These are phyloP conservation scores for Burhinus oedicnemus DNA, from an alignment of 2,113 vertebrate species.

Conservation along the genomic window DNA sequence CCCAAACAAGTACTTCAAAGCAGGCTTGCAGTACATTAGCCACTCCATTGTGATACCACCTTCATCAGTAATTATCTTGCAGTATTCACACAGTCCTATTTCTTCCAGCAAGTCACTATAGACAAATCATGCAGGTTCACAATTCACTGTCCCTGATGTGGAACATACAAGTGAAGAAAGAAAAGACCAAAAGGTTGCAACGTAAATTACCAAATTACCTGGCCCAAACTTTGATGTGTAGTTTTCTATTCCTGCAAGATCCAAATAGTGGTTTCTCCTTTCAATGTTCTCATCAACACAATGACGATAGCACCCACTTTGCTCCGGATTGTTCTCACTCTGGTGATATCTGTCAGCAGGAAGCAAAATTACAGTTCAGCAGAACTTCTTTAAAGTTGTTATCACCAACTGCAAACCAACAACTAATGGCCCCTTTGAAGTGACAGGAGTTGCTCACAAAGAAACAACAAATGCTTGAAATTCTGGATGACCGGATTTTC, in stretches of 20 bases:
- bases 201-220: constrained; percentile 74
- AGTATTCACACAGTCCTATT: background rate
- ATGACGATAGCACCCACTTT: constrained; percentile 88
- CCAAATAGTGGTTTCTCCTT: constrained; percentile 99
- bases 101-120: background rate
- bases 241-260: constrained; percentile 98
- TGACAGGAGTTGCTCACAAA: constrained; percentile 12
- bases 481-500: background rate
- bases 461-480: background rate
- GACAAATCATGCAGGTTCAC: background rate
- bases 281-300: constrained; percentile 98
- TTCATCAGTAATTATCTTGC: background rate
- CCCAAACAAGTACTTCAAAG: constrained; percentile 43
- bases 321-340: constrained; percentile 86
- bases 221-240: constrained; percentile 95
- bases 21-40: background rate
- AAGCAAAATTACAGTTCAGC: constrained; percentile 57
- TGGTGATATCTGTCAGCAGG: constrained; percentile 86
- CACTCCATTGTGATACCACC: background rate
- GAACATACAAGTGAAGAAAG: background rate
- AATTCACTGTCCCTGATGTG: background rate
- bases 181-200: background rate
- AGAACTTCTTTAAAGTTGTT: constrained; percentile 32
- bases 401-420: constrained; percentile 24
- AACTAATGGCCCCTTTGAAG: constrained; percentile 37